These are phyloP conservation scores for Sipunculus nudus DNA, from an alignment of 2,888 invertebrate genomes.

Conservation along the genomic window DNA sequence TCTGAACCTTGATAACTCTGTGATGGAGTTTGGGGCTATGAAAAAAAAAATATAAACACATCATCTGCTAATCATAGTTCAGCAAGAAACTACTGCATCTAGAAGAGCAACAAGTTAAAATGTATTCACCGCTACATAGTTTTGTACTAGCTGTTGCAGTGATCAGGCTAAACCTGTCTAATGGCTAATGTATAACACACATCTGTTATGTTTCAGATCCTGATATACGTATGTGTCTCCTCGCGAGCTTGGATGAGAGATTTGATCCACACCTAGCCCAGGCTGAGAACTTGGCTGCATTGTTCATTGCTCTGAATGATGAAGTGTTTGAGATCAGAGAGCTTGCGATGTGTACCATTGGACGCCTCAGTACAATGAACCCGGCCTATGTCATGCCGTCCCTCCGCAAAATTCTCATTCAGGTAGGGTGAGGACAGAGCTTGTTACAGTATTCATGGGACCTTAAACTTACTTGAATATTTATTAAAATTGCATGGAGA, in stretches of 20 bases:
- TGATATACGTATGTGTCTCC: slow-evolving; percentile 91
- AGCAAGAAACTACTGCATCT: no score
- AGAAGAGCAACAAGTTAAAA: no score
- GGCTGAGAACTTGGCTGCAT: slow-evolving; percentile 90
- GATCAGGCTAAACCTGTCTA: slow-evolving; percentile 1
- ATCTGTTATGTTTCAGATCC: slow-evolving; percentile 75
- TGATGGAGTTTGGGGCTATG: no score
- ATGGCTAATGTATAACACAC: slow-evolving; percentile 4
- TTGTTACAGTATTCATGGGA: not conserved
- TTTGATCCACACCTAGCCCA: slow-evolving; percentile 97
- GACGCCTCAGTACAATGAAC: slow-evolving; percentile 90
- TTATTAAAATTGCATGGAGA: no score
- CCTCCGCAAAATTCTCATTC: slow-evolving; percentile 87
- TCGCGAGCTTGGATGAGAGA: slow-evolving; percentile 87
- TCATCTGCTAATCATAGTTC: no score
- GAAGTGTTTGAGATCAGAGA: slow-evolving; percentile 96
- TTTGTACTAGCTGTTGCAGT: no score
- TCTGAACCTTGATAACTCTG: no score
- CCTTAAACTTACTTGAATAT: no score
- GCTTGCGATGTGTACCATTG: slow-evolving; percentile 91
- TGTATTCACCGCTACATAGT: no score
- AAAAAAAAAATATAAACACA: no score
- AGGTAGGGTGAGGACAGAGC: slow-evolving; percentile 64
- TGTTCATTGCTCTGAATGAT: slow-evolving; percentile 96
- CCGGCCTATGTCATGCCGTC: slow-evolving; percentile 99